Conservation (phyloP, 2,797 vertebrate species). For the Hydrocynus forskahlii region DNA sequence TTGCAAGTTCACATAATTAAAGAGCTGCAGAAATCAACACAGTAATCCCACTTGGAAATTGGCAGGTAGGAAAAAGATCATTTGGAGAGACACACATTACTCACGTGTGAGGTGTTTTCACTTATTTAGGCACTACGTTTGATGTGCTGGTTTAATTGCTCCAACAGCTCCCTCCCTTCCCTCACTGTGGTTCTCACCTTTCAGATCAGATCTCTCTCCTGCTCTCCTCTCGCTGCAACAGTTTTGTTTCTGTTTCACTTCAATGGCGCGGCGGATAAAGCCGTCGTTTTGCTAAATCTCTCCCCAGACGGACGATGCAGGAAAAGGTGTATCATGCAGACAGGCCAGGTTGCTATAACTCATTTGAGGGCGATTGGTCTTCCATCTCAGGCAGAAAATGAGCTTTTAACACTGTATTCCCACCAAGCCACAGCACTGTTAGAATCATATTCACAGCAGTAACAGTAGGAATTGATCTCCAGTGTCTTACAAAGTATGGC, state of each 20-base stretch:
- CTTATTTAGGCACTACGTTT: not conserved
- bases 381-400: not conserved
- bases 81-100: not conserved
- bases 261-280: not conserved
- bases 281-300: not conserved
- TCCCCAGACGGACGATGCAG: not conserved
- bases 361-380: not conserved
- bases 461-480: constrained; percentile 7
- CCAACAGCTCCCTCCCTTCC: not conserved
- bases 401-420: not conserved
- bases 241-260: not conserved
- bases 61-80: not conserved
- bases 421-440: not conserved
- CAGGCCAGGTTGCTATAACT: not conserved
- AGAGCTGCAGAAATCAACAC: not conserved
- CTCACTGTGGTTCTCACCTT: not conserved
- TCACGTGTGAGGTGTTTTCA: not conserved
- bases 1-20: not conserved
- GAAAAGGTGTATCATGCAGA: not conserved
- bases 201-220: not conserved
- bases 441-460: not conserved
- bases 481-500: not conserved
- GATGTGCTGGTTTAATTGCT: not conserved
- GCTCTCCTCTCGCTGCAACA: not conserved
- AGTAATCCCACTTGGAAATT: not conserved